Base-by-base conservation (phyloP, 2,797 vertebrate species). In the Halcyon leucocephala region DNA sequence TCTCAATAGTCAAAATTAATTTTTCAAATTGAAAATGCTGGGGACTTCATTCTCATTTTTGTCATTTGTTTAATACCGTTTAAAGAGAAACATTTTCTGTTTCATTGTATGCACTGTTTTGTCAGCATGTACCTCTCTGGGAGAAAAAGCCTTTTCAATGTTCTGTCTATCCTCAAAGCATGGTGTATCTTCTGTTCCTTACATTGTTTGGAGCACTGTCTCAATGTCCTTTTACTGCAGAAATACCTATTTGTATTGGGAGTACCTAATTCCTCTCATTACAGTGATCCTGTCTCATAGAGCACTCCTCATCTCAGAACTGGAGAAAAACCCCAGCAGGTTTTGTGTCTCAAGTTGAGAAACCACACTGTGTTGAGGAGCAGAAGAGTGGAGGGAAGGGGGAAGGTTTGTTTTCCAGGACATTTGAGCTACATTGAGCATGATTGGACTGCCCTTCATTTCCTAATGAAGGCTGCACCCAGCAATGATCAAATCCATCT, bases 21-120 rank as follows among this genome's bases (percentile, higher is more conserved):
- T 85, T 97, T 97, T 93, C 87, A 86, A 95, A 96, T 66, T 71
- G 93, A 96, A 97, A 96, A 65, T 98, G 83, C 97, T 98, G 97
- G 98, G 96, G 94, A 97, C 93, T 98, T 98, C 98, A 98, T 98
- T 97, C 98, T 98, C 98, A 98, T 98, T 98, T 97, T 98, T 98
- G 98, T 98, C 98, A 98, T 99, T 98, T 99, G 98, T 99, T 98
- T 96, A 98, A 97, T 96, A 96, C 95, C 82, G 90, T 97, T 83
- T 29, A 93, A 93, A 96, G 93, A 97, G 90, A 95, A 89, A 86
- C 97, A 85, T 97, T 97, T 97, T 97, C 98, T 98, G 92, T 98
- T 96, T 97, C 96, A 90, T 94, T 98, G 96, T 98, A 96, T 96
- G 94, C 97, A 97, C 95, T 97, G 97, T 98, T 97, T 97, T 98